These are phyloP conservation scores for Andrena bucephala DNA, from an alignment of 2,888 invertebrate species.

Conservation along the genomic window DNA sequence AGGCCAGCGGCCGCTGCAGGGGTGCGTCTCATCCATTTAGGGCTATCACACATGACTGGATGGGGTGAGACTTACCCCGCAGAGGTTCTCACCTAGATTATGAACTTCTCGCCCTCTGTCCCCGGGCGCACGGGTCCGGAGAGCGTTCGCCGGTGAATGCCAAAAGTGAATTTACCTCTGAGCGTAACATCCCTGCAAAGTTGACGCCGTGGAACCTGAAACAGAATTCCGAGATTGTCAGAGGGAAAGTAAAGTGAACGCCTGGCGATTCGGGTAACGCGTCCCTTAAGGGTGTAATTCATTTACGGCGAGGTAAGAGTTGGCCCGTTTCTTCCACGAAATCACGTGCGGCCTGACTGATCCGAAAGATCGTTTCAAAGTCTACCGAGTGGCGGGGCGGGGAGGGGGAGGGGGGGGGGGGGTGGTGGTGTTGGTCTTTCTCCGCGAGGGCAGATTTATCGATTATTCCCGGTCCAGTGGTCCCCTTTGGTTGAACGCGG, in stretches of 20 bases:
- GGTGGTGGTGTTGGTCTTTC: no score
- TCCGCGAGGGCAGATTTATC: slow-evolving; percentile 79
- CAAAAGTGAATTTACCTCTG: neutral
- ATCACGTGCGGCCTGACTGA: slow-evolving; percentile 41
- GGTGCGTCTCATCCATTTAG: slow-evolving; percentile 85
- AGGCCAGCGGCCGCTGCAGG: slow-evolving; percentile 77
- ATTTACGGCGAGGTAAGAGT: neutral
- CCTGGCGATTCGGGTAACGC: neutral
- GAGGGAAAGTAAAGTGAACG: neutral
- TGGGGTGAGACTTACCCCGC: slow-evolving; percentile 83
- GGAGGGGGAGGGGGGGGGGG: no score
- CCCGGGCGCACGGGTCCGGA: slow-evolving; percentile 7
- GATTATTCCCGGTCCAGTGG: slow-evolving; percentile 81
- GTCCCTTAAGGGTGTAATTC: neutral
- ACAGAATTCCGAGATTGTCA: neutral
- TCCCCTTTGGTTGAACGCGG: slow-evolving; percentile 75
- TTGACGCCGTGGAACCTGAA: neutral
- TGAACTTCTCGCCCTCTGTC: slow-evolving; percentile 52
- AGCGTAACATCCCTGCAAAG: neutral
- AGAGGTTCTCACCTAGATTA: slow-evolving; percentile 84
- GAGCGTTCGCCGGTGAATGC: slow-evolving; percentile 10
- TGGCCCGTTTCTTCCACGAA: slow-evolving; percentile 21
- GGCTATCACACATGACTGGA: slow-evolving; percentile 85
- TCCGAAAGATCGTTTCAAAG: slow-evolving; percentile 55
- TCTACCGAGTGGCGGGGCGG: slow-evolving; percentile 26